Evolutionary conservation across 2,888 invertebrate species (phyloP).

Genomic region (Tetragonisca angustula): DNA sequence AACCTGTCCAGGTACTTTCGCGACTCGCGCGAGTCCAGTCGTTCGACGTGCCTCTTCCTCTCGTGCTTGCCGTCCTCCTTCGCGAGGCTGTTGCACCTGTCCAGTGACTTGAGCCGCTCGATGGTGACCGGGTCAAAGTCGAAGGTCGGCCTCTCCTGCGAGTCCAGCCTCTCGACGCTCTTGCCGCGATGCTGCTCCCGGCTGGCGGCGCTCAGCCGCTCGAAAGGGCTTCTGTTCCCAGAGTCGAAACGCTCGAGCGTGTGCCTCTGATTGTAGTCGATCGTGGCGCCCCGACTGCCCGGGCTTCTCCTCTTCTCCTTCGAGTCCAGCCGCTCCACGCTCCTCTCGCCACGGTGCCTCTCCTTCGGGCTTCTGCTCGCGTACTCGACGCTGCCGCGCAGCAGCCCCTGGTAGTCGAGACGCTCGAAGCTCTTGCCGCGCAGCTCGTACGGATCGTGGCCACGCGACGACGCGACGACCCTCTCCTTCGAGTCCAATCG

Average conservation of each 20-base stretch:
- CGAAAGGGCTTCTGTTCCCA: constrained; percentile 74
- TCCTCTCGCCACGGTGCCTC: constrained; percentile 64
- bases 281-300: constrained; percentile 51
- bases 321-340: constrained; percentile 76
- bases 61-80: constrained; percentile 56
- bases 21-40: neutral
- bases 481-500: constrained; percentile 70
- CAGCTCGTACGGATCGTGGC: constrained; percentile 66
- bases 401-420: constrained; percentile 74
- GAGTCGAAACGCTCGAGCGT: constrained; percentile 78
- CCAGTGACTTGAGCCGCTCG: constrained; percentile 75
- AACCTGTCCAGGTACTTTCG: neutral
- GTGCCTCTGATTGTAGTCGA: constrained; percentile 78
- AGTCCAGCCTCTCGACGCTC: constrained; percentile 79
- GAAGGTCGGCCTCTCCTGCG: constrained; percentile 74
- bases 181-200: constrained; percentile 69
- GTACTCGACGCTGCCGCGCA: constrained; percentile 74
- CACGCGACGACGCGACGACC: constrained; percentile 49
- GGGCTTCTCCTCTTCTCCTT: constrained; percentile 69
- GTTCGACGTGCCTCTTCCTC: neutral
- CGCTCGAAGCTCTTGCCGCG: constrained; percentile 76
- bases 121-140: constrained; percentile 80
- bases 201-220: constrained; percentile 63
- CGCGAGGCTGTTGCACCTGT: constrained; percentile 43
- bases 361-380: constrained; percentile 71